These are phyloP conservation scores for Belgica antarctica DNA, from an alignment of 2,888 invertebrate species.

Conservation along the genomic window DNA sequence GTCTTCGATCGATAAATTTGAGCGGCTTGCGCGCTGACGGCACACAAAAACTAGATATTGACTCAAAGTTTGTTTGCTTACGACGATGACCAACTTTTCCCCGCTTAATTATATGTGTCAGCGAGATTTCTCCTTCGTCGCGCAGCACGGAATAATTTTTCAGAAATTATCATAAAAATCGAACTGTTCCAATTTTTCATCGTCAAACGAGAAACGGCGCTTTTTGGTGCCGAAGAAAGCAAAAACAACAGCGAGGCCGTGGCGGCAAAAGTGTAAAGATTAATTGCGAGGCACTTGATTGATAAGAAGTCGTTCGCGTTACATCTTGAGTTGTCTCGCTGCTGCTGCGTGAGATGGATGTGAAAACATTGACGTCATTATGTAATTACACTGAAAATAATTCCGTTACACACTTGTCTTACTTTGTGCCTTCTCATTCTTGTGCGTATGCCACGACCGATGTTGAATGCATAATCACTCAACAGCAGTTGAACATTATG, in stretches of 20 bases:
- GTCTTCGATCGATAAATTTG: neutral
- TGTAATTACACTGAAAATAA: neutral
- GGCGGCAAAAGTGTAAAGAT: conserved; percentile 15
- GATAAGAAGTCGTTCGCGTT: conserved; percentile 10
- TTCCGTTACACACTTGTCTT: neutral
- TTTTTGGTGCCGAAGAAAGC: too few species aligned
- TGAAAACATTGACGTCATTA: neutral
- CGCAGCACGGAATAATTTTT: neutral
- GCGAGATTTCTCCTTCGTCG: neutral
- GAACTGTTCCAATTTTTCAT: neutral
- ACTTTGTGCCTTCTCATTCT: too few species aligned
- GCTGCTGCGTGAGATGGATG: neutral
- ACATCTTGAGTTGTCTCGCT: too few species aligned
- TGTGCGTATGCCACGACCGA: conserved; percentile 1
- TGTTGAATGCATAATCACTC: conserved; percentile 11
- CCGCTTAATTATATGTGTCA: conserved; percentile 11
- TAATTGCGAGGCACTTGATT: conserved; percentile 4
- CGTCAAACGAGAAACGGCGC: neutral
- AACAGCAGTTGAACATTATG: neutral
- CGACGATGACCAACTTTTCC: conserved; percentile 15
- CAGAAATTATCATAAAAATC: conserved; percentile 9
- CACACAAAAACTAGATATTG: conserved; percentile 3
- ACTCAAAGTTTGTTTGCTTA: neutral
- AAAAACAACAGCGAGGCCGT: neutral
- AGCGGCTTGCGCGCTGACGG: neutral